Evolutionary conservation across 2,113 vertebrate genomes (phyloP).

Genomic region (Amazona guildingii): DNA sequence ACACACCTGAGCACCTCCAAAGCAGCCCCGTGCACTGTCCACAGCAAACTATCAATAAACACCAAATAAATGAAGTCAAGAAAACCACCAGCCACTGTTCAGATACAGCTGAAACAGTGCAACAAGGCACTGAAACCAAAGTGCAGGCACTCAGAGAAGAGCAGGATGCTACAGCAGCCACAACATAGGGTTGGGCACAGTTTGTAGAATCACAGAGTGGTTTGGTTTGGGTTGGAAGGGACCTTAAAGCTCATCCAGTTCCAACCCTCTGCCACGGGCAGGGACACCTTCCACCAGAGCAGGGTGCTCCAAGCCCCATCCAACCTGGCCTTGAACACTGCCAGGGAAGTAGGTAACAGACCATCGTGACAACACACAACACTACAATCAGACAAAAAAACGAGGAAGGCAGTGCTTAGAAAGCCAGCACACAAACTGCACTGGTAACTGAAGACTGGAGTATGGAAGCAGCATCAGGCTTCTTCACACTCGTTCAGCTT

Average conservation of each 20-base stretch:
- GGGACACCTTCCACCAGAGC: neutral
- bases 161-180: neutral
- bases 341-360: neutral
- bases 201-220: neutral
- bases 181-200: rapidly evolving
- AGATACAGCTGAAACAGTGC: neutral
- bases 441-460: neutral
- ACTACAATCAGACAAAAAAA: neutral
- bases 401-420: neutral
- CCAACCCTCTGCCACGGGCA: neutral
- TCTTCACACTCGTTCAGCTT: neutral
- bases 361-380: neutral
- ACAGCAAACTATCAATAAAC: neutral
- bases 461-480: neutral
- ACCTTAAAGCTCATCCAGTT: neutral
- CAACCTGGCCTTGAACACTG: neutral
- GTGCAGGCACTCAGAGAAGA: neutral
- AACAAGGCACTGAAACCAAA: neutral
- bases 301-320: neutral
- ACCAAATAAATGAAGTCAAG: neutral
- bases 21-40: neutral
- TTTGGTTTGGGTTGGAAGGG: neutral
- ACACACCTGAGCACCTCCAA: neutral
- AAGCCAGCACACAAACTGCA: neutral
- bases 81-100: neutral